Conservation (phyloP, 2,797 vertebrate genomes). For the Pyrocephalus nanus region DNA sequence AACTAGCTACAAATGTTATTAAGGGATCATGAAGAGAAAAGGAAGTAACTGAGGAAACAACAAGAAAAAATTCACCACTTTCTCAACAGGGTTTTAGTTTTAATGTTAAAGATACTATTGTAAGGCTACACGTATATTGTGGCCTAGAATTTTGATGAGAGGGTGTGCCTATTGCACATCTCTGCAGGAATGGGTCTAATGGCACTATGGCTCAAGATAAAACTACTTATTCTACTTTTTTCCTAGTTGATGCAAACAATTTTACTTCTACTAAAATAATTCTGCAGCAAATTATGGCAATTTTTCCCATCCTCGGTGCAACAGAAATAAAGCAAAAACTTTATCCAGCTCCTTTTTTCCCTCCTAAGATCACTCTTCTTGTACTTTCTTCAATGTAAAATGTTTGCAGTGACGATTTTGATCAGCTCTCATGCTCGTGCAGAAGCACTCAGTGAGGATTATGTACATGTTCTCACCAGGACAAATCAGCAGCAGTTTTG, state of each 20-base stretch:
- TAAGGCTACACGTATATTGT: background rate
- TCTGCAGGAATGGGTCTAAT: background rate
- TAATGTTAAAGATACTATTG: background rate
- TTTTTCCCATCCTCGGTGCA: background rate
- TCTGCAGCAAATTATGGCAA: background rate
- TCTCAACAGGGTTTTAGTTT: background rate
- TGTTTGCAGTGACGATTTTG: background rate
- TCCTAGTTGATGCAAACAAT: background rate
- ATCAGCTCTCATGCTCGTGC: accelerated
- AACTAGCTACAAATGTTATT: background rate
- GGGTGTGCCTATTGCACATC: background rate
- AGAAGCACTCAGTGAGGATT: background rate
- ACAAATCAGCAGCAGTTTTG: background rate
- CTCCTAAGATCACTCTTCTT: background rate
- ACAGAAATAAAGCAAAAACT: background rate
- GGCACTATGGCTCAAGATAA: background rate
- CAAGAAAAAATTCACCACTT: background rate
- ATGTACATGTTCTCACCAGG: background rate
- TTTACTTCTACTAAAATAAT: background rate
- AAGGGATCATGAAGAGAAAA: background rate
- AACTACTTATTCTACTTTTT: background rate
- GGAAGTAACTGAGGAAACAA: background rate
- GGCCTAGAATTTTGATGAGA: background rate
- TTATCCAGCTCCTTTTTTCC: background rate
- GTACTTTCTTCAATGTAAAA: background rate